A percentile compares a stretch with the other conserved stretches of the same genome.
Evolutionary conservation across 2,888 invertebrate species (phyloP).

Genomic region (Piscicola geometra): DNA sequence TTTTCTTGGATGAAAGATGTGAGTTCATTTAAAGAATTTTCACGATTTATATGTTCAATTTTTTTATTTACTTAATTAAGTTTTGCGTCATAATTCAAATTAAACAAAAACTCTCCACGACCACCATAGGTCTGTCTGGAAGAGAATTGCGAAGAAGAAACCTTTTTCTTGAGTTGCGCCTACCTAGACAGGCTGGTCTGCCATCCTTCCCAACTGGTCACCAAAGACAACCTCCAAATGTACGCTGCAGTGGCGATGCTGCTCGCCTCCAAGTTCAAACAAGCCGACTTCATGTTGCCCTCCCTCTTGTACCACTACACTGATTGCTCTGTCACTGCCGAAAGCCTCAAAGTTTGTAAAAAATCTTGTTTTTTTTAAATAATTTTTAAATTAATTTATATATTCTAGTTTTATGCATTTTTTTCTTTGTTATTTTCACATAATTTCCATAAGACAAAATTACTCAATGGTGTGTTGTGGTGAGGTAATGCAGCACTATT

Average conservation of each 20-base stretch:
- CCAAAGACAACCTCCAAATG: constrained; percentile 22
- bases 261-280: constrained; percentile 22
- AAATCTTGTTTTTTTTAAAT: too few relatives aligned
- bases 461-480: neutral
- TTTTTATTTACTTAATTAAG: neutral
- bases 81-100: neutral
- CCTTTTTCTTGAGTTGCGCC: constrained; percentile 18
- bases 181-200: constrained; percentile 18
- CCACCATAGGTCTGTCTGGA: constrained; percentile 17
- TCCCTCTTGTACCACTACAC: constrained; percentile 16
- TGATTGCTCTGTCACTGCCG: constrained; percentile 7
- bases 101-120: neutral
- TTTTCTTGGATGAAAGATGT: constrained; percentile 5
- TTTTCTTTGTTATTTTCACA: too few relatives aligned
- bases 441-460: neutral
- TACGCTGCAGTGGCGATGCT: constrained; percentile 22
- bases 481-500: neutral
- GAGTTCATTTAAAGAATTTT: neutral
- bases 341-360: neutral
- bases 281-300: neutral
- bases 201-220: neutral
- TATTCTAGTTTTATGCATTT: too few relatives aligned
- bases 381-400: too few relatives aligned
- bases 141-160: constrained; percentile 14
- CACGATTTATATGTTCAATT: neutral